Evolutionary conservation across 2,113 vertebrate species (phyloP).

Genomic region (Bufo gargarizans): DNA sequence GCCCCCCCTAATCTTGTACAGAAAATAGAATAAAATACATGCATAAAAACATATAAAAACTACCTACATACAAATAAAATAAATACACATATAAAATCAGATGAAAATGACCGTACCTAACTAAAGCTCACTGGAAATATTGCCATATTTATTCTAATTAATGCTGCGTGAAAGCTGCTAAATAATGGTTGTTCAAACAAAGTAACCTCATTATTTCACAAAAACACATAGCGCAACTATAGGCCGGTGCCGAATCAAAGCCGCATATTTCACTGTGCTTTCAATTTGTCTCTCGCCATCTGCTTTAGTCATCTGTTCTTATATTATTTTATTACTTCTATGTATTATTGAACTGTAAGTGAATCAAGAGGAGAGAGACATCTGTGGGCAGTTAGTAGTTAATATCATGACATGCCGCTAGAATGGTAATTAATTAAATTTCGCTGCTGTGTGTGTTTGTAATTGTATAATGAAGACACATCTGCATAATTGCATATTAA

Average conservation of each 20-base stretch:
- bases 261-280: slow-evolving; percentile 67
- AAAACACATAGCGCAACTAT: slow-evolving; percentile 18
- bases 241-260: slow-evolving; percentile 40
- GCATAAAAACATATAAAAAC: no score
- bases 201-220: slow-evolving; percentile 34
- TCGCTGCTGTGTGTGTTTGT: slow-evolving; percentile 68
- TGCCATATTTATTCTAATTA: slow-evolving; percentile 22
- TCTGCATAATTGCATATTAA: slow-evolving; percentile 72
- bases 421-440: slow-evolving; percentile 72
- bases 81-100: no score
- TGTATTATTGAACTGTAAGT: slow-evolving; percentile 69
- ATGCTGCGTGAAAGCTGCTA: neutral
- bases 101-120: neutral
- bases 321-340: slow-evolving; percentile 68
- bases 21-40: neutral
- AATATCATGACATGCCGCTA: slow-evolving; percentile 64
- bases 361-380: slow-evolving; percentile 64
- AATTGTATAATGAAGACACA: slow-evolving; percentile 71
- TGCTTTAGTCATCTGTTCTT: slow-evolving; percentile 74
- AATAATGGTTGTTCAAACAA: slow-evolving; percentile 38
- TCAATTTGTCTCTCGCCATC: slow-evolving; percentile 72
- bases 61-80: neutral
- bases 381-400: slow-evolving; percentile 64
- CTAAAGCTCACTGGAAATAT: neutral
- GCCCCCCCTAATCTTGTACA: neutral